Percentiles rank a stretch among this genome's conserved stretches.
phyloP scores from a whole-genome alignment of 2,113 vertebrate species.

The Hyaena hyaena region DNA sequence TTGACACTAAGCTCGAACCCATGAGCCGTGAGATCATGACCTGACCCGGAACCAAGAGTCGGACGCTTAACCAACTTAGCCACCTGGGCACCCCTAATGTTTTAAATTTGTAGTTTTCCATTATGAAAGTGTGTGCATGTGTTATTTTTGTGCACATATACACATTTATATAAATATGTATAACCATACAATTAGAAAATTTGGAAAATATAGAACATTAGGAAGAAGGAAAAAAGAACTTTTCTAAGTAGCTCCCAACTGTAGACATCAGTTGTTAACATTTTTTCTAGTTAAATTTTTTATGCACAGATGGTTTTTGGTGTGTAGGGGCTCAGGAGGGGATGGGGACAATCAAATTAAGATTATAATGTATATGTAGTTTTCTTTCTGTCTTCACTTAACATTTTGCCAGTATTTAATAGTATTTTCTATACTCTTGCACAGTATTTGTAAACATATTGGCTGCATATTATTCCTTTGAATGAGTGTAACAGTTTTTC shows the following conservation, averaged over 20 bases:
- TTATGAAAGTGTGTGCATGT: conserved; percentile 16
- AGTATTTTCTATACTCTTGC: background rate
- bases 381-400: background rate
- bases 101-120: background rate
- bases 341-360: background rate
- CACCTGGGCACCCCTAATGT: too few species aligned
- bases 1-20: too few species aligned
- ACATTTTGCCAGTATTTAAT: background rate
- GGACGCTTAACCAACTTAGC: too few species aligned
- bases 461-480: conserved; percentile 25
- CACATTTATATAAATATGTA: background rate
- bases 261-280: background rate
- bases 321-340: background rate
- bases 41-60: too few species aligned
- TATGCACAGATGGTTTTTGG: background rate
- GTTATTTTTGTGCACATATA: background rate
- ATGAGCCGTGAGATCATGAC: too few species aligned
- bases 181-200: conserved; percentile 28
- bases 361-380: background rate
- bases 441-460: conserved; percentile 1
- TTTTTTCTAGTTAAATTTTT: conserved; percentile 31
- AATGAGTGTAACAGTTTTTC: background rate
- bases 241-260: background rate
- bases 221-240: background rate
- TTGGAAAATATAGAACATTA: background rate